phyloP scores from a whole-genome alignment of 2,797 vertebrate species.

The Lateolabrax maculatus region DNA sequence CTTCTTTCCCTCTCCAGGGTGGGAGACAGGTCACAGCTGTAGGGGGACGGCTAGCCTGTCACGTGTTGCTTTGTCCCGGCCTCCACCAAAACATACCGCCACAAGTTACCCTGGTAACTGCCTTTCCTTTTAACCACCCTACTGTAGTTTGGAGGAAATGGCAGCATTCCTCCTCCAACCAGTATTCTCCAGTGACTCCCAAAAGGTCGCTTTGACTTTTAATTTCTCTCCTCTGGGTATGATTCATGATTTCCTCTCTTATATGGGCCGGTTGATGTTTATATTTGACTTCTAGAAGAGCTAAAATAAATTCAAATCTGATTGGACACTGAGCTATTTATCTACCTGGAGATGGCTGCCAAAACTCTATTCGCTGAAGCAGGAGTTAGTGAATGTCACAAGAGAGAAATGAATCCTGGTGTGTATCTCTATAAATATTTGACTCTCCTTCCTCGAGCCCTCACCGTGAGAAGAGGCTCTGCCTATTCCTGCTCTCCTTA shows the following conservation, averaged over 20 bases:
- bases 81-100: constrained; percentile 77
- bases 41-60: constrained; percentile 78
- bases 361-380: constrained; percentile 71
- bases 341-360: constrained; percentile 72
- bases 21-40: constrained; percentile 85
- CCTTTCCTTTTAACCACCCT: constrained; percentile 52
- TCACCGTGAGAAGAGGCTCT: constrained; percentile 73
- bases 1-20: constrained; percentile 68
- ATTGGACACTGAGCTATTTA: constrained; percentile 64
- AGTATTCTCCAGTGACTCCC: constrained; percentile 62
- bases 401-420: constrained; percentile 78
- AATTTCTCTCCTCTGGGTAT: constrained; percentile 63
- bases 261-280: constrained; percentile 69
- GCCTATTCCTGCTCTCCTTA: constrained; percentile 79
- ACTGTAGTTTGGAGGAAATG: constrained; percentile 73
- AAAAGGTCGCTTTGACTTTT: constrained; percentile 80
- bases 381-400: constrained; percentile 76
- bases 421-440: constrained; percentile 85
- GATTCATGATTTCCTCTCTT: constrained; percentile 66
- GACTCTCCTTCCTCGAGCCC: constrained; percentile 76
- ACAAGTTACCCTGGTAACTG: constrained; percentile 74
- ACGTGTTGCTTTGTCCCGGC: constrained; percentile 79
- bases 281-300: constrained; percentile 68
- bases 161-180: constrained; percentile 58
- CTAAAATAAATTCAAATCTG: constrained; percentile 73